Conservation (phyloP, 2,113 vertebrate species). For the Notarius quadriscutis region DNA sequence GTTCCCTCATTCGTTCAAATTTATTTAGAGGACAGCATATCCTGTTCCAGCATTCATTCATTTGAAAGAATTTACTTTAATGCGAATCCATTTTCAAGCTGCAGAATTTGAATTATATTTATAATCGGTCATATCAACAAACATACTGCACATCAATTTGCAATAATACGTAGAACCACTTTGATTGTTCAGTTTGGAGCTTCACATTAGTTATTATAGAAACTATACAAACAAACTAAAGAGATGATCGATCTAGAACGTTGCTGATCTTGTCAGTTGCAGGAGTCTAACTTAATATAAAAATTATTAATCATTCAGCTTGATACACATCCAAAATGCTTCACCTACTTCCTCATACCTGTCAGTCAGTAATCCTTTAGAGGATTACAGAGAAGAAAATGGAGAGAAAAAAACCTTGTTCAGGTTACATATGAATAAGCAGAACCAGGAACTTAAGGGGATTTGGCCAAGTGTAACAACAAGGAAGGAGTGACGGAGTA, state of each 20-base stretch:
- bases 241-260: neutral
- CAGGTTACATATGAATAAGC: conserved; percentile 5
- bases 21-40: neutral
- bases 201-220: neutral
- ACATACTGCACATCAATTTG: neutral
- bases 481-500: neutral
- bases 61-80: neutral
- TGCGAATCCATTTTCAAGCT: neutral
- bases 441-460: neutral
- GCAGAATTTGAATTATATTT: neutral
- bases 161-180: neutral
- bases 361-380: conserved; percentile 9
- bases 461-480: neutral
- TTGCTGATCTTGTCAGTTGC: neutral
- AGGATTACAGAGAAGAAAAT: neutral
- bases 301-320: neutral
- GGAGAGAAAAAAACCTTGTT: neutral
- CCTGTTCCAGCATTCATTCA: neutral
- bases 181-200: neutral
- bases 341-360: conserved; percentile 39
- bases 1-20: neutral
- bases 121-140: neutral
- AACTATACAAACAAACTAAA: neutral
- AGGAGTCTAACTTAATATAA: neutral
- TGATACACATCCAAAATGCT: conserved; percentile 7